These are phyloP conservation scores for Aphidius gifuensis DNA, from an alignment of 1,140 invertebrate species.

Conservation along the genomic window DNA sequence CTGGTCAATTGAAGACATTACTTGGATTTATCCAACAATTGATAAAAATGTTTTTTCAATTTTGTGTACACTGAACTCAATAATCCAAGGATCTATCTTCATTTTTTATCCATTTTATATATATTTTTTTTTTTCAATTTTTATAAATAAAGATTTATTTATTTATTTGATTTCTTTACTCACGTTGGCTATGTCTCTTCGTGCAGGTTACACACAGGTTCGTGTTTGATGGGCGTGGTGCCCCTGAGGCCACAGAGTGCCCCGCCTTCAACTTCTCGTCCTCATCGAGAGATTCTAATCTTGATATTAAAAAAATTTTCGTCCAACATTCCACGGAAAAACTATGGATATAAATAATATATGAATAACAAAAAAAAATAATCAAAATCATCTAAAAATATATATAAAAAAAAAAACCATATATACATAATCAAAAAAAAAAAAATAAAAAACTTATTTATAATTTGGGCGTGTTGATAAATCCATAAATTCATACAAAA, in stretches of 20 bases:
- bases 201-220: slow-evolving; percentile 24
- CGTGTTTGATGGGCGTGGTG: slow-evolving; percentile 35
- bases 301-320: background rate
- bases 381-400: too few relatives aligned
- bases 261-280: slow-evolving; percentile 27
- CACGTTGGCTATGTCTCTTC: slow-evolving; percentile 19
- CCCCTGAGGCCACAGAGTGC: slow-evolving; percentile 27
- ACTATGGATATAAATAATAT: slow-evolving; percentile 2
- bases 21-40: slow-evolving; percentile 12
- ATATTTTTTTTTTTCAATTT: slow-evolving; percentile 4
- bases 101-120: slow-evolving; percentile 3
- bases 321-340: background rate
- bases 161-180: slow-evolving; percentile 8
- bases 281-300: slow-evolving; percentile 6
- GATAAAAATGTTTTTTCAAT: slow-evolving; percentile 37
- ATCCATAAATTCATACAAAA: too few relatives aligned
- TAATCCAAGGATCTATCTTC: slow-evolving; percentile 12
- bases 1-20: too few relatives aligned
- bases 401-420: too few relatives aligned
- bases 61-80: background rate
- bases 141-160: slow-evolving; percentile 13
- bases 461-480: too few relatives aligned
- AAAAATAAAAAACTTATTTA: too few relatives aligned
- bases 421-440: too few relatives aligned
- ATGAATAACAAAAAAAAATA: too few relatives aligned